phyloP scores from a whole-genome alignment of 2,113 vertebrate genomes.

The Embiotoca jacksoni region DNA sequence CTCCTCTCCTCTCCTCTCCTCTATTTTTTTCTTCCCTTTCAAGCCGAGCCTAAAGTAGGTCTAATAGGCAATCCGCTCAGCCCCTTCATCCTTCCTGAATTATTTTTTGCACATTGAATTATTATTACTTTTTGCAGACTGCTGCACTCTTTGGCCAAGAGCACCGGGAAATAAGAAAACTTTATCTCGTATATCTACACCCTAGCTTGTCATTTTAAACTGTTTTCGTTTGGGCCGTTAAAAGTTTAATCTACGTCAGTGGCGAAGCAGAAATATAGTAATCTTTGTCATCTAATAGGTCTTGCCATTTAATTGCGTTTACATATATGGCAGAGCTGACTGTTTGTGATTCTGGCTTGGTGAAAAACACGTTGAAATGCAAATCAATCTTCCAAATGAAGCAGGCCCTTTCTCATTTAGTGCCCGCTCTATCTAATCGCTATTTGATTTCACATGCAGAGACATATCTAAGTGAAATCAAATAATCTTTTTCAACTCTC shows the following conservation, averaged over 20 bases:
- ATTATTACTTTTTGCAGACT: conserved; percentile 49
- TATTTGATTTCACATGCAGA: conserved; percentile 77
- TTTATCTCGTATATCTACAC: conserved; percentile 43
- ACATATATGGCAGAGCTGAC: conserved; percentile 25
- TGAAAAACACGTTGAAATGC: conserved; percentile 60
- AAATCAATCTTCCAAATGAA: conserved; percentile 73
- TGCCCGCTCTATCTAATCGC: conserved; percentile 72
- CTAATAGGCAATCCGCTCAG: conserved; percentile 55
- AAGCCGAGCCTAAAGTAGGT: conserved; percentile 43
- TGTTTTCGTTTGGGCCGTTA: conserved; percentile 9
- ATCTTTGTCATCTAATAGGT: conserved; percentile 48
- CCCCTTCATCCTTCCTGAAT: conserved; percentile 36
- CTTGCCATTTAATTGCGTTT: conserved; percentile 27
- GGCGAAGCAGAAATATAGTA: conserved; percentile 27
- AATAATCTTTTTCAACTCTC: conserved; percentile 78
- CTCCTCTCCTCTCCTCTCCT: conserved; percentile 14
- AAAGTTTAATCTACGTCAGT: conserved; percentile 44
- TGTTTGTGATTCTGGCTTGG: conserved; percentile 46
- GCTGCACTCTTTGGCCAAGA: conserved; percentile 41
- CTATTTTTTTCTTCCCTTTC: conserved; percentile 13
- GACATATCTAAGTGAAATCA: conserved; percentile 83
- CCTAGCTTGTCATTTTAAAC: conserved; percentile 33
- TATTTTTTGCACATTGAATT: conserved; percentile 47
- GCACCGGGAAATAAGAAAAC: conserved; percentile 21
- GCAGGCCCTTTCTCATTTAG: conserved; percentile 68